Base-by-base conservation (phyloP, 2,113 vertebrate genomes). In the Candoia aspera region DNA sequence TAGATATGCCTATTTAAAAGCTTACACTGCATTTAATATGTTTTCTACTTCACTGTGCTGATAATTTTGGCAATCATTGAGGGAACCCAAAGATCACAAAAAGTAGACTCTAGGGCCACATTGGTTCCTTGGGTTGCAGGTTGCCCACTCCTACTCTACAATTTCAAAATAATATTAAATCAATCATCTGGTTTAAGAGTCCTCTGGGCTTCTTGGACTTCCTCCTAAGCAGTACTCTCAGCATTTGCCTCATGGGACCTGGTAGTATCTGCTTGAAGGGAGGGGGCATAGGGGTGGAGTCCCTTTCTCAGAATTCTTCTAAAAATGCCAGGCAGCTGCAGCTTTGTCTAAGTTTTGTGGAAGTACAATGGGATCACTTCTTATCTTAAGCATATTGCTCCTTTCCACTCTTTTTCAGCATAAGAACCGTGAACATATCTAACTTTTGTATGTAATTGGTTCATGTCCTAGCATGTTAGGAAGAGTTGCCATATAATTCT, bases 391-490 rank as follows among this genome's bases (percentile, higher is more conserved):
- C 37, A 49, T 90, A 79, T 15, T 49, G 90, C 53, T 46, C 29
- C 24, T n/a, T 68, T 29, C 49, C 55, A 53, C 53, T 58, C 26
- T 53, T 49, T 90, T 86, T 37, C 54, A 55, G 21, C 88, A 87
- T 59, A 49, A 73, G 37, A 29, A 10, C 54, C 24, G 8, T 68
- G 24, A 55, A n/a, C 26, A 55, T 37, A n/a, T 84, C 90, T 57
- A 26, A 68, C 59, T 58, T 42, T 33, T 84, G 46, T 58, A 55
- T 84, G 19, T 26, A 62, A 62, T 10, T 86, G 58, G 15, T 29
- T 89, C n/a, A 13, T 64, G 49, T 85, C 87, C 68, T 42, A 89
- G 88, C 59, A 90, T 64, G 68, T 46, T 90, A 46, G 21, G 79
- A 49, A 33, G 55, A 15, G 29, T 49, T 89, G 87, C 55, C 59